Evolutionary conservation across 2,888 invertebrate genomes (phyloP).

Genomic region (Eupelmus urozonus): DNA sequence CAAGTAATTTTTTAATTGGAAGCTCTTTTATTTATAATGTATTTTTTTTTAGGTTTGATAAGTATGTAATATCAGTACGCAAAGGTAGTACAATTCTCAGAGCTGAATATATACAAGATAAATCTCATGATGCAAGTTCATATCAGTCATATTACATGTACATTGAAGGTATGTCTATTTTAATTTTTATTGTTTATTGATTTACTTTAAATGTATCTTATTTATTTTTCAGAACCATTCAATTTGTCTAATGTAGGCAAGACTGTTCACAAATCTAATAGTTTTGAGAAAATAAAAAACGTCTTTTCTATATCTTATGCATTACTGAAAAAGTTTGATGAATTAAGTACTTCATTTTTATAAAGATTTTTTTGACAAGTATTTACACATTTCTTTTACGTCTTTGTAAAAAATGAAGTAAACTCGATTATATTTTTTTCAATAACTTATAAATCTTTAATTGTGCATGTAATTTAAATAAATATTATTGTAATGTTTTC

Average conservation of each 20-base stretch:
- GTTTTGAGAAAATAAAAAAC: background rate
- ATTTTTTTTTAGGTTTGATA: conserved; percentile 80
- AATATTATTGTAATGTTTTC: no score
- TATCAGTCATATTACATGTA: no score
- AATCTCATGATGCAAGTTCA: no score
- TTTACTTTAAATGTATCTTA: conserved; percentile 4
- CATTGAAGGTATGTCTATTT: conserved; percentile 85
- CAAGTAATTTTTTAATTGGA: no score
- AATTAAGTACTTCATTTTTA: no score
- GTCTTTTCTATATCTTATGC: background rate
- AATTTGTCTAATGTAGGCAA: background rate
- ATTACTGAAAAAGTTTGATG: no score
- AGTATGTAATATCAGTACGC: conserved; percentile 91
- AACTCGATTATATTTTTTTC: background rate
- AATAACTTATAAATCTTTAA: background rate
- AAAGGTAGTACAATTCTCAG: conserved; percentile 85
- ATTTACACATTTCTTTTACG: no score
- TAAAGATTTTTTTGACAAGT: background rate
- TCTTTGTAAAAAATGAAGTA: background rate
- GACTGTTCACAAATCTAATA: background rate
- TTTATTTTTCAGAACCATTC: conserved; percentile 22
- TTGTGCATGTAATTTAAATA: background rate
- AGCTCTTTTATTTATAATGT: no score
- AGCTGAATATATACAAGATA: conserved; percentile 87
- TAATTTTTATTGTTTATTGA: background rate